These are phyloP conservation scores for Clarias magur DNA, from an alignment of 2,113 vertebrate species.

Conservation along the genomic window DNA sequence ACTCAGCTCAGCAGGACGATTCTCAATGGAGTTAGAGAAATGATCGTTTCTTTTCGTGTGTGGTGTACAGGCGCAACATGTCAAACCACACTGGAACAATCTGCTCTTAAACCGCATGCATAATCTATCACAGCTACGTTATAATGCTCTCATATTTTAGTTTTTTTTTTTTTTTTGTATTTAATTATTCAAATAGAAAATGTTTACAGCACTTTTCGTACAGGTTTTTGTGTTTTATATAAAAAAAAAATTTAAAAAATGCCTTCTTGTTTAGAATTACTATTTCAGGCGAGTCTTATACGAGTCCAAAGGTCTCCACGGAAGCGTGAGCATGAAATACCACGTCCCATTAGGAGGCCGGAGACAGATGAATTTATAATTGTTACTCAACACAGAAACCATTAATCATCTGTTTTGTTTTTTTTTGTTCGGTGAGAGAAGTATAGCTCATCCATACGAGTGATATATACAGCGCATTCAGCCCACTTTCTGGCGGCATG, in stretches of 20 bases:
- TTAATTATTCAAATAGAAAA: constrained; percentile 15
- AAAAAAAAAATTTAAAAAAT: too few relatives aligned
- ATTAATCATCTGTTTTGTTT: constrained; percentile 26
- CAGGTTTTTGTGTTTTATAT: not conserved
- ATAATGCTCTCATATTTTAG: not conserved
- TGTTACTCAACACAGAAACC: constrained; percentile 35
- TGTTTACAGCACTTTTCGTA: not conserved
- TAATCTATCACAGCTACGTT: constrained; percentile 7
- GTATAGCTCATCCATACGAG: constrained; percentile 10
- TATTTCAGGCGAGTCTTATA: constrained; percentile 1
- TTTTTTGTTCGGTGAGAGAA: not conserved
- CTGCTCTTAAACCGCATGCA: constrained; percentile 10
- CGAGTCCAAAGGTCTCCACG: not conserved
- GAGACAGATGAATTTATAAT: constrained; percentile 37
- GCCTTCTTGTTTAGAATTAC: constrained; percentile 4
- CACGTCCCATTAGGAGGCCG: constrained; percentile 20
- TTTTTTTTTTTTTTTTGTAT: not conserved
- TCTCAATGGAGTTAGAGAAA: constrained; percentile 36
- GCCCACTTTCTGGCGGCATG: constrained; percentile 5
- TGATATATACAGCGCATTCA: not conserved
- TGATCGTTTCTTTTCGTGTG: constrained; percentile 23
- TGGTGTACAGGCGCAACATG: constrained; percentile 12
- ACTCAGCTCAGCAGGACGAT: constrained; percentile 42
- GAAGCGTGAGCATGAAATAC: constrained; percentile 28
- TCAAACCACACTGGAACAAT: constrained; percentile 16